Evolutionary conservation across 2,797 vertebrate genomes (phyloP).

Genomic region (Parambassis ranga): DNA sequence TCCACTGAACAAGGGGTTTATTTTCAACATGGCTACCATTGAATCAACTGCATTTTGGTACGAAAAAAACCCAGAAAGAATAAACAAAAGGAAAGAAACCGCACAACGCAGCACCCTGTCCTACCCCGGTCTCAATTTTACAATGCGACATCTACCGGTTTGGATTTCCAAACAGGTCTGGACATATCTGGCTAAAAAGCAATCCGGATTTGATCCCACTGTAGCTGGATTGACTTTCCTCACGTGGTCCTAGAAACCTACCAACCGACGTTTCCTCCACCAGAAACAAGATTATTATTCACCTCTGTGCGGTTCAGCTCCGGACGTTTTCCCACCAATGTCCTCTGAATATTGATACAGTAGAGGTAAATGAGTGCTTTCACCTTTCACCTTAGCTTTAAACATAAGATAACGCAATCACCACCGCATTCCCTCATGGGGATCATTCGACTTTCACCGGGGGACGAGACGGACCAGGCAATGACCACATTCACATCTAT

Average conservation of each 20-base stretch:
- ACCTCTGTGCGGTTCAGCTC: not conserved
- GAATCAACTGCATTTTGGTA: too few species aligned
- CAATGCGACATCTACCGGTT: too few species aligned
- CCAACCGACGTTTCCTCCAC: not conserved
- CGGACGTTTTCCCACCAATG: conserved; percentile 27
- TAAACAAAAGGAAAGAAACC: too few species aligned
- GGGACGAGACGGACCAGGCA: conserved; percentile 7
- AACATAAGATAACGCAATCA: conserved; percentile 48
- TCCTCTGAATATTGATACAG: conserved; percentile 10
- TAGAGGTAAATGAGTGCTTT: conserved; percentile 14
- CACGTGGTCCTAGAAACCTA: not conserved
- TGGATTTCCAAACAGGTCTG: too few species aligned
- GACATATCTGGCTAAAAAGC: too few species aligned
- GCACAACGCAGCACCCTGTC: too few species aligned
- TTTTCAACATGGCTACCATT: too few species aligned
- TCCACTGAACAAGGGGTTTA: too few species aligned
- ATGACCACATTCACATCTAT: conserved; percentile 12
- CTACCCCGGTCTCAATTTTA: too few species aligned
- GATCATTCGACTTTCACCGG: conserved; percentile 10
- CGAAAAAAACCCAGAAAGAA: too few species aligned
- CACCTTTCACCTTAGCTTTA: conserved; percentile 52
- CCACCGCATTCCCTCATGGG: not conserved
- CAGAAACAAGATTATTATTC: not conserved
- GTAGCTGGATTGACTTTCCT: not conserved
- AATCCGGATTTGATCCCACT: too few species aligned